Evolutionary conservation across 2,113 vertebrate species (phyloP).

Genomic region (Athene noctua): DNA sequence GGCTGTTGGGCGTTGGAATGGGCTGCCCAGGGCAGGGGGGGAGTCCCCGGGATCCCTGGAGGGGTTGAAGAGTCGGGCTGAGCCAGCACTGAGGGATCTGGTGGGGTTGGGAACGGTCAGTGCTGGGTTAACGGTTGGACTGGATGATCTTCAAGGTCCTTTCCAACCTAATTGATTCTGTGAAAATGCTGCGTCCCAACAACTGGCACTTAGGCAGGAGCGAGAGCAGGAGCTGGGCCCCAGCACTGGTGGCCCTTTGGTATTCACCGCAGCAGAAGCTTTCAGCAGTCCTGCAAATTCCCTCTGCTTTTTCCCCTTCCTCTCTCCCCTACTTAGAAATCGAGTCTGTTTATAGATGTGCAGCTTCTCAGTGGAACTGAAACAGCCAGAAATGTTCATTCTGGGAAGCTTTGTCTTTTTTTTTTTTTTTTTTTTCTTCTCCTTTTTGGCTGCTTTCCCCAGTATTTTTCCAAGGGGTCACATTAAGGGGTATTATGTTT

Average conservation of each 20-base stretch:
- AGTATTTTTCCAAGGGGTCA: conserved; percentile 54
- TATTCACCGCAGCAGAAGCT: not conserved
- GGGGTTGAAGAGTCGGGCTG: too few species aligned
- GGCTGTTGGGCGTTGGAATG: too few species aligned
- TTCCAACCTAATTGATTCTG: too few species aligned
- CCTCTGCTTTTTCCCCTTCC: not conserved
- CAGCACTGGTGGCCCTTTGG: not conserved
- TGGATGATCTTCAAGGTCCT: too few species aligned
- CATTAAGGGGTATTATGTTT: not conserved
- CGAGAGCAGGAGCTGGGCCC: not conserved
- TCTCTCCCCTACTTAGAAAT: not conserved
- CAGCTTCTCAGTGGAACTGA: not conserved
- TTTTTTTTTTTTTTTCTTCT: accelerated
- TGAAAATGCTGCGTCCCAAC: not conserved
- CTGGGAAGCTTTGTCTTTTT: not conserved
- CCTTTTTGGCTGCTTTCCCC: conserved; percentile 21
- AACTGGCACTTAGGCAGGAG: not conserved
- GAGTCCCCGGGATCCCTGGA: too few species aligned
- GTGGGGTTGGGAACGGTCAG: too few species aligned
- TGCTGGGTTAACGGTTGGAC: too few species aligned
- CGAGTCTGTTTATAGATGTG: not conserved
- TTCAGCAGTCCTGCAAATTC: not conserved
- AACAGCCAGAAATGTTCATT: not conserved
- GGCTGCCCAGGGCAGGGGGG: too few species aligned
- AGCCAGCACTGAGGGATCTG: too few species aligned